These are phyloP conservation scores for Phaedon cochleariae DNA, from an alignment of 2,888 invertebrate genomes.

Conservation along the genomic window DNA sequence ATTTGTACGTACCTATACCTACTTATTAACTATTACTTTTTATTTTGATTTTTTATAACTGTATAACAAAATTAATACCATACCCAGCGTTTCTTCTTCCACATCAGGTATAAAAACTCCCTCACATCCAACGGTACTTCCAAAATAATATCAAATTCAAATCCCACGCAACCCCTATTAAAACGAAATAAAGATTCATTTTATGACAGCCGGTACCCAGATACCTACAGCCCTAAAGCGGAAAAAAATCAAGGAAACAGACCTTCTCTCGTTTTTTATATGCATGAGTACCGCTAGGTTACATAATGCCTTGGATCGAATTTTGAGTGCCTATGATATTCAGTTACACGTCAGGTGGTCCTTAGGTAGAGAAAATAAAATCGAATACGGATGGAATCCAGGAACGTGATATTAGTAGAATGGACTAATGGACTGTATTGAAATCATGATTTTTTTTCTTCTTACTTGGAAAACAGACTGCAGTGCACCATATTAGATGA, in stretches of 20 bases:
- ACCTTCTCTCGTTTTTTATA: slow-evolving; percentile 31
- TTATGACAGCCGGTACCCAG: background rate
- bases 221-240: background rate
- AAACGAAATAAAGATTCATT: slow-evolving; percentile 14
- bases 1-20: too few species aligned
- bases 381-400: slow-evolving; percentile 31
- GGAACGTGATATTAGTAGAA: background rate
- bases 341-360: slow-evolving; percentile 46
- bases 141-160: background rate
- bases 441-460: too few species aligned
- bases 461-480: too few species aligned
- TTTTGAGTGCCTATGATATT: slow-evolving; percentile 33
- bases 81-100: background rate
- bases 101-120: background rate
- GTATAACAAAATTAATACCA: background rate
- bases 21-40: too few species aligned
- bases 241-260: slow-evolving; percentile 15
- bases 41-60: too few species aligned
- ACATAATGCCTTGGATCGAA: slow-evolving; percentile 28
- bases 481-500: too few species aligned
- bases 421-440: too few species aligned
- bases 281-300: slow-evolving; percentile 27
- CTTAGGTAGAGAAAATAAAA: slow-evolving; percentile 33
- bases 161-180: slow-evolving; percentile 17
- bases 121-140: background rate